phyloP scores from a whole-genome alignment of 2,113 vertebrate genomes.

The Zosterops borbonicus region DNA sequence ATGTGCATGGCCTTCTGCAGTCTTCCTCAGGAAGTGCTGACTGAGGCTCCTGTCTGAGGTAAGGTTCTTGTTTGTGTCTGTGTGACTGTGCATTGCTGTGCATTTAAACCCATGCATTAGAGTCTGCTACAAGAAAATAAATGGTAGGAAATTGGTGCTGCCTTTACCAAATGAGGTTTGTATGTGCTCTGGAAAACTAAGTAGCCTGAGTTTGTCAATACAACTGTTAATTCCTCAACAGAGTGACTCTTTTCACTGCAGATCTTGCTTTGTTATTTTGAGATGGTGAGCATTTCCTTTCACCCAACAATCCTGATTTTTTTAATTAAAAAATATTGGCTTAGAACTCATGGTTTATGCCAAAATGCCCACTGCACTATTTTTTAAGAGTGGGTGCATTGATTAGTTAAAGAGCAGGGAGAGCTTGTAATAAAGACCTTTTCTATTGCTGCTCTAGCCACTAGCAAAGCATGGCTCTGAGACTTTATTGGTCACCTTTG shows the following conservation, averaged over 20 bases:
- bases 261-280: background rate
- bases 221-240: background rate
- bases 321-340: background rate
- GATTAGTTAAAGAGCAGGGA: background rate
- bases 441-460: background rate
- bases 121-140: background rate
- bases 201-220: background rate
- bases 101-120: background rate
- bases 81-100: background rate
- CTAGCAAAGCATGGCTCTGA: background rate
- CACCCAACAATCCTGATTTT: background rate
- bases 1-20: background rate
- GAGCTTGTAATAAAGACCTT: background rate
- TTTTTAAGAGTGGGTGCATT: background rate
- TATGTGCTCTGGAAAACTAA: background rate
- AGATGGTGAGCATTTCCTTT: background rate
- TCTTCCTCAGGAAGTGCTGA: background rate
- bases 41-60: background rate
- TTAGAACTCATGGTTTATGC: background rate
- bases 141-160: background rate
- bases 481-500: background rate
- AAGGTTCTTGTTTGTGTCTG: background rate
- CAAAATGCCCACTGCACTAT: background rate
- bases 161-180: background rate
- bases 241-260: background rate